Evolutionary conservation across 2,797 vertebrate species (phyloP).

Genomic region (Phrynocephalus guinanensis): DNA sequence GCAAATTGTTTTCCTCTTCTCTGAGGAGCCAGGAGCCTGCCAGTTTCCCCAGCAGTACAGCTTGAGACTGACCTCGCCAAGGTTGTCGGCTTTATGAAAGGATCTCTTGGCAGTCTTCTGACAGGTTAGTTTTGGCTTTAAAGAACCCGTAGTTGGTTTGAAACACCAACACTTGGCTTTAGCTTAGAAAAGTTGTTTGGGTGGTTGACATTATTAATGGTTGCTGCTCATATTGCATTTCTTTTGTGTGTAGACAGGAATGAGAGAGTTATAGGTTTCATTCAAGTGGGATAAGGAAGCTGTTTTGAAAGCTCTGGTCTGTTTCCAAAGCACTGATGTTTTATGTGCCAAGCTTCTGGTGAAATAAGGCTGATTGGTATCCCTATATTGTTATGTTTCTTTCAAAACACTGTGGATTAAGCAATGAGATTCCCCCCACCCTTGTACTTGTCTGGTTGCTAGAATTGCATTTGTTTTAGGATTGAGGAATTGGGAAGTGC

Average conservation of each 20-base stretch:
- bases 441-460: not conserved
- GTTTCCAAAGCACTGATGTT: not conserved
- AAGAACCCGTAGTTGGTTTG: not conserved
- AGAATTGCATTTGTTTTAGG: not conserved
- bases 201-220: not conserved
- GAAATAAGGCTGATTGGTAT: not conserved
- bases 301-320: not conserved
- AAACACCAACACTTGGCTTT: not conserved
- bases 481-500: not conserved
- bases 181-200: not conserved
- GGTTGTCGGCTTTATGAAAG: not conserved
- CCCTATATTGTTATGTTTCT: not conserved
- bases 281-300: not conserved
- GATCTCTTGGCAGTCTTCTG: not conserved
- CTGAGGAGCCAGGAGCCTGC: not conserved
- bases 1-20: conserved; percentile 34
- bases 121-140: conserved; percentile 24
- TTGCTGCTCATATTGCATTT: not conserved
- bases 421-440: not conserved
- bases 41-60: conserved; percentile 11
- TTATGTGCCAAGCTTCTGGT: not conserved
- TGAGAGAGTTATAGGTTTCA: not conserved
- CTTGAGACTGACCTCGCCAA: not conserved
- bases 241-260: not conserved
- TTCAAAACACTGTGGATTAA: not conserved